phyloP scores from a whole-genome alignment of 2,888 invertebrate species.

The Neoascia interrupta region DNA sequence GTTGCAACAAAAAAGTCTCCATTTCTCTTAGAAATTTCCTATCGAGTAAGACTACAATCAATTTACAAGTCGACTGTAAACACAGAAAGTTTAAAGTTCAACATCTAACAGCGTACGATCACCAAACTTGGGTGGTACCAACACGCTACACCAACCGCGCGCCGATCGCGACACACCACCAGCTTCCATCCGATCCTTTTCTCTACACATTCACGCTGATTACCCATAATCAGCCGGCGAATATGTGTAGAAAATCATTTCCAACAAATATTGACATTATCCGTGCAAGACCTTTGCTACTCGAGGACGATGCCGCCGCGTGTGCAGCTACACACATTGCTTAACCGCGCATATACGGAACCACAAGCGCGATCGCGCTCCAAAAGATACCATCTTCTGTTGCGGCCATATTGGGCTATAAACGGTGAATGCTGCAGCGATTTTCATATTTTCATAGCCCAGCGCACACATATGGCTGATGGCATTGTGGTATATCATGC shows the following conservation, averaged over 20 bases:
- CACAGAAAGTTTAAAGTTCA: constrained; percentile 61
- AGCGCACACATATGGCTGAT: constrained; percentile 55
- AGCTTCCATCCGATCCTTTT: constrained; percentile 16
- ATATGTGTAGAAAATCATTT: constrained; percentile 60
- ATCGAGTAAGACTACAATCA: constrained; percentile 10
- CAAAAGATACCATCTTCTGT: constrained; percentile 65
- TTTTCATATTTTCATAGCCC: constrained; percentile 57
- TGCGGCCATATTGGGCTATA: constrained; percentile 13
- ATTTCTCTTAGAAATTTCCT: neutral
- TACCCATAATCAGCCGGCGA: constrained; percentile 50
- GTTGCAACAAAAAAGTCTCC: neutral
- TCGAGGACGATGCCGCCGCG: constrained; percentile 10
- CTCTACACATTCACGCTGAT: constrained; percentile 54
- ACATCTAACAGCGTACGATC: constrained; percentile 17
- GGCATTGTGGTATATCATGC: neutral
- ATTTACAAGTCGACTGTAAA: constrained; percentile 50
- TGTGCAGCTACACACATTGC: constrained; percentile 22
- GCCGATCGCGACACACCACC: too few relatives aligned
- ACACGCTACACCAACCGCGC: too few relatives aligned
- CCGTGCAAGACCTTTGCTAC: constrained; percentile 67
- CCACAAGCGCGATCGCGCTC: constrained; percentile 33
- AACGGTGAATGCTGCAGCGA: neutral
- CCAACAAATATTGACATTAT: constrained; percentile 69
- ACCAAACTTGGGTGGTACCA: constrained; percentile 51
- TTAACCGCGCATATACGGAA: constrained; percentile 55